Evolutionary conservation across 2,113 vertebrate species (phyloP).

Genomic region (Deroptyus accipitrinus): DNA sequence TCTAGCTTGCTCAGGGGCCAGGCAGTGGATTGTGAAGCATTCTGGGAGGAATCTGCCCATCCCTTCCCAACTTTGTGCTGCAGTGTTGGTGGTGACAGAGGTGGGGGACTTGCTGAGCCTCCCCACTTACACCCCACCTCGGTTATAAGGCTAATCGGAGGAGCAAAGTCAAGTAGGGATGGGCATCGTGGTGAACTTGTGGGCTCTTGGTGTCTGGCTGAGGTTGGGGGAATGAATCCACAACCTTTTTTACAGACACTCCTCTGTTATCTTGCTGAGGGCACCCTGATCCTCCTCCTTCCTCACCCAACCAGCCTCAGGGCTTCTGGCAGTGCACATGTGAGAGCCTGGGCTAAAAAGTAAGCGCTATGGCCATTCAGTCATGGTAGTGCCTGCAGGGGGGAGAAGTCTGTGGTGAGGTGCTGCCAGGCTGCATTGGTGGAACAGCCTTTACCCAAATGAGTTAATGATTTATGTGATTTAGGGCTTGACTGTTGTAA

Average conservation of each 20-base stretch:
- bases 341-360: neutral
- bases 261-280: neutral
- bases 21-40: neutral
- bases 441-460: neutral
- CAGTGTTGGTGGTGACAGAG: neutral
- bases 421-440: neutral
- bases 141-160: neutral
- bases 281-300: neutral
- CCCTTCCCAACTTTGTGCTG: neutral
- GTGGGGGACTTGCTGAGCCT: neutral
- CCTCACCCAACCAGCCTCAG: neutral
- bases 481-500: neutral
- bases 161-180: neutral
- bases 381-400: neutral
- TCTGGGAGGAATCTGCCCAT: neutral
- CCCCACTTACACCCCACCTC: fast-evolving
- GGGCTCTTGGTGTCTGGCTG: neutral
- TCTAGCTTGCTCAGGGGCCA: neutral
- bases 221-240: neutral
- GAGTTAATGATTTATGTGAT: neutral
- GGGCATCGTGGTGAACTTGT: neutral
- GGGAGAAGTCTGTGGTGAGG: neutral
- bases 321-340: neutral
- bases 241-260: neutral
- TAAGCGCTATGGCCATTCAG: fast-evolving